Base-by-base conservation (phyloP, 2,797 vertebrate genomes). In the Falco rusticolus region DNA sequence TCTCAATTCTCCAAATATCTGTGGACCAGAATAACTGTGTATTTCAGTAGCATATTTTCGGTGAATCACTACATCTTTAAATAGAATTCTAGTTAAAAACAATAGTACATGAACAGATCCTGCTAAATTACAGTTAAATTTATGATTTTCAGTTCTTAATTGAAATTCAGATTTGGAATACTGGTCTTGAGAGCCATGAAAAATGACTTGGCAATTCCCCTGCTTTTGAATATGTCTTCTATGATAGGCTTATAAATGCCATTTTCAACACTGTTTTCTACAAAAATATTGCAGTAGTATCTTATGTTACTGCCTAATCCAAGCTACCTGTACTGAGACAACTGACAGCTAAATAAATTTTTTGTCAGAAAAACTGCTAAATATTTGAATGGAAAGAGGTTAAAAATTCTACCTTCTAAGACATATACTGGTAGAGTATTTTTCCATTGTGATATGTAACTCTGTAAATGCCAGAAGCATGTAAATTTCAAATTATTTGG, bases 401-500 rank as follows among this genome's bases (percentile, higher is more conserved):
- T 53, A 60, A 20, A 88, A 89, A 28, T 61, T 68, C 13, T 83
- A 2, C 47, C 16, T 70, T 60, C 28, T 34, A 37, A 64, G 71
- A 29, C 11, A 47, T 31, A 75, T 31, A 41, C 17, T 57, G 19
- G 57, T 56, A 28, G 28, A 48, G 24, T 78, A 31, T 22, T 89
- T 87, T 83, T 91, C 61, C 25, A 28, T 37, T 84, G 19, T 26
- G 10, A 48, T 34, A 18, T 39, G 4, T 75, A 71, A n/a, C 45
- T 79, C 24, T 89, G 13, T 86, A 56, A 91, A 51, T 78, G 59
- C 43, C 89, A 91, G 63, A 82, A 94, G 11, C 50, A 6, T 74
- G 45, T 80, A 90, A 87, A 89, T 89, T 87, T 89, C 53, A 83
- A 71, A 83, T 85, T 92, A 47, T 80, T 69, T 87, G 50, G 43